A percentile compares a stretch with the other conserved stretches of the same genome.
Evolutionary conservation across 2,797 vertebrate species (phyloP).

Genomic region (Cetoscarus ocellatus): DNA sequence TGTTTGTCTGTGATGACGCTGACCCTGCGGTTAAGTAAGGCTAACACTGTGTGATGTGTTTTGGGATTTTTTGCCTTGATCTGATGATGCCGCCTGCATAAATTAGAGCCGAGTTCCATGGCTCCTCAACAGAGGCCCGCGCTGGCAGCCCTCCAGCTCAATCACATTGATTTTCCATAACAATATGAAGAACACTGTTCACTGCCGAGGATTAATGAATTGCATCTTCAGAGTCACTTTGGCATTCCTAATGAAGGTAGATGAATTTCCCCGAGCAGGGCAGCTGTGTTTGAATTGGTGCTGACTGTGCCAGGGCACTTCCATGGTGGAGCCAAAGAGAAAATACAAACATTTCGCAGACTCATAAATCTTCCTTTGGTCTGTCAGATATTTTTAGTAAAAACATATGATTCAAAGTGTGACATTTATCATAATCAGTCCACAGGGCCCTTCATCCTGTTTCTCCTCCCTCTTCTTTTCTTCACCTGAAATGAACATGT

Average conservation of each 20-base stretch:
- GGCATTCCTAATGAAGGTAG: conserved; percentile 84
- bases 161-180: conserved; percentile 89
- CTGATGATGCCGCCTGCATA: conserved; percentile 72
- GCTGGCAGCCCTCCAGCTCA: conserved; percentile 83
- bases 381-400: conserved; percentile 83
- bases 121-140: conserved; percentile 58
- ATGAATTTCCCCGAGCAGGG: conserved; percentile 79
- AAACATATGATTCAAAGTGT: conserved; percentile 85
- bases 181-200: conserved; percentile 87
- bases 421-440: conserved; percentile 83
- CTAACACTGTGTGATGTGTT: conserved; percentile 76
- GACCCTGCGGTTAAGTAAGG: conserved; percentile 75
- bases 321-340: conserved; percentile 48
- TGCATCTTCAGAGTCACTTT: conserved; percentile 87
- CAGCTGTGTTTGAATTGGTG: conserved; percentile 82
- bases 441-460: conserved; percentile 47
- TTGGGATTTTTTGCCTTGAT: conserved; percentile 70
- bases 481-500: conserved; percentile 58
- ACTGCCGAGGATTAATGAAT: conserved; percentile 85
- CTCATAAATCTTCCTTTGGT: conserved; percentile 83
- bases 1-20: conserved; percentile 58
- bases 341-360: conserved; percentile 65
- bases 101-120: conserved; percentile 75
- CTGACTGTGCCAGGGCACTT: conserved; percentile 76
- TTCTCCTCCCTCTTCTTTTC: conserved; percentile 30